Conservation (phyloP, 37 sponge, comb jelly and placozoan species). For the Aplysina aerophoba region DNA sequence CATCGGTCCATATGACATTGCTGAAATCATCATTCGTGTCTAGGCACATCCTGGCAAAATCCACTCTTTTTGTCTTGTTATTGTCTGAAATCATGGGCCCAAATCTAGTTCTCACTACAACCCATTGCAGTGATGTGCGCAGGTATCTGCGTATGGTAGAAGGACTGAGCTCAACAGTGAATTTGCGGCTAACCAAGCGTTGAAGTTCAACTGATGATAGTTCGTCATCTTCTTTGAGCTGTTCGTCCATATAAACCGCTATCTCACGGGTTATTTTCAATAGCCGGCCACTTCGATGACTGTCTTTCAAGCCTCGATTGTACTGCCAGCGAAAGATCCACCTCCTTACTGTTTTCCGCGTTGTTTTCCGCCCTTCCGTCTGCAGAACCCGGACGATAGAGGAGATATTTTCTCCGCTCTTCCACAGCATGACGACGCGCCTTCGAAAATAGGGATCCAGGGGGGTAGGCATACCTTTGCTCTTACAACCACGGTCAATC, state of each 20-base stretch:
- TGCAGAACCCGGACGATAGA: no score
- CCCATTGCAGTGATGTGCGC: not conserved
- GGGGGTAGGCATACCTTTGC: no score
- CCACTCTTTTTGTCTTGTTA: not conserved
- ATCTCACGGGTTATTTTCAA: not conserved
- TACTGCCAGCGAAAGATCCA: no score
- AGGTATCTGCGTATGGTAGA: not conserved
- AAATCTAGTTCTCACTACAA: not conserved
- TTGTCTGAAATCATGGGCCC: slow-evolving; percentile 11
- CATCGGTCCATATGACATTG: slow-evolving; percentile 12
- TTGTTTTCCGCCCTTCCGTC: no score
- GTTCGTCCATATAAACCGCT: not conserved
- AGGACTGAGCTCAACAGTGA: not conserved
- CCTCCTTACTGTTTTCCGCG: no score
- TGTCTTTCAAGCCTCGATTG: no score
- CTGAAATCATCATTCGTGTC: not conserved
- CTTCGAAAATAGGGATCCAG: no score
- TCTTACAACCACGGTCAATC: no score
- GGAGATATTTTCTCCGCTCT: no score
- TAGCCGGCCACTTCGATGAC: no score
- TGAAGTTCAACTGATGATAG: not conserved
- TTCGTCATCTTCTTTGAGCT: not conserved
- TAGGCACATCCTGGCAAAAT: not conserved
- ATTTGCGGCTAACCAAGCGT: not conserved
- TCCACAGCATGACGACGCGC: no score